phyloP scores from a whole-genome alignment of 1,140 invertebrate genomes.

The Diplogasteroides magnus region DNA sequence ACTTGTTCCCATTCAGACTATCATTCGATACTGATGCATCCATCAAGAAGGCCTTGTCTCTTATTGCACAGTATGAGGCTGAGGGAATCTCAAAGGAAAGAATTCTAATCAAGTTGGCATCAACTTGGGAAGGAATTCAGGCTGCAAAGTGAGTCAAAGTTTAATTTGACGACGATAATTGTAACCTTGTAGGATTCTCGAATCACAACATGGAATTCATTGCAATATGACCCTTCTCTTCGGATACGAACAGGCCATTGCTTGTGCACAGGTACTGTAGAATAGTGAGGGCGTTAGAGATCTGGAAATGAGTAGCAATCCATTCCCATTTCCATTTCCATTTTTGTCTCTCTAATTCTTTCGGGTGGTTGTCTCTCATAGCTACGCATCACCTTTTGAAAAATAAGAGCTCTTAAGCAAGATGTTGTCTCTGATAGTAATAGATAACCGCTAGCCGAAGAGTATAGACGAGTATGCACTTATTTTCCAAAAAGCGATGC shows the following conservation, averaged over 20 bases:
- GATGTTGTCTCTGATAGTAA: too few relatives aligned
- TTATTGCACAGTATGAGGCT: constrained; percentile 83
- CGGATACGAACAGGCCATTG: constrained; percentile 80
- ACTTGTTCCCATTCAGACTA: constrained; percentile 63
- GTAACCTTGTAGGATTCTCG: constrained; percentile 69
- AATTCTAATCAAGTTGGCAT: constrained; percentile 90
- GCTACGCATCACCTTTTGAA: too few relatives aligned
- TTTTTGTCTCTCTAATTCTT: too few relatives aligned
- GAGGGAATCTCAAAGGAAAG: constrained; percentile 83
- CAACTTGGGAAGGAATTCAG: constrained; percentile 98
- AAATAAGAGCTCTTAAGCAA: too few relatives aligned
- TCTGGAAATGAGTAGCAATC: too few relatives aligned
- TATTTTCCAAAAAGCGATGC: too few relatives aligned
- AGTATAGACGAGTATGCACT: too few relatives aligned
- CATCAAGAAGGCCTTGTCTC: constrained; percentile 77
- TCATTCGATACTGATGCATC: constrained; percentile 89
- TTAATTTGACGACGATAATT: constrained; percentile 27
- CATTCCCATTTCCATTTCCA: too few relatives aligned
- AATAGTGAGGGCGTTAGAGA: not conserved
- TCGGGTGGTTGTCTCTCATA: too few relatives aligned
- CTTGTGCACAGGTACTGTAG: constrained; percentile 92
- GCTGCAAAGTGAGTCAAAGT: constrained; percentile 71
- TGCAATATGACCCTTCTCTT: constrained; percentile 96
- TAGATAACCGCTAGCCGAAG: too few relatives aligned
- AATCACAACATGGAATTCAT: constrained; percentile 85